These are phyloP conservation scores for Felis chaus DNA, from an alignment of 2,113 vertebrate species.

Conservation along the genomic window DNA sequence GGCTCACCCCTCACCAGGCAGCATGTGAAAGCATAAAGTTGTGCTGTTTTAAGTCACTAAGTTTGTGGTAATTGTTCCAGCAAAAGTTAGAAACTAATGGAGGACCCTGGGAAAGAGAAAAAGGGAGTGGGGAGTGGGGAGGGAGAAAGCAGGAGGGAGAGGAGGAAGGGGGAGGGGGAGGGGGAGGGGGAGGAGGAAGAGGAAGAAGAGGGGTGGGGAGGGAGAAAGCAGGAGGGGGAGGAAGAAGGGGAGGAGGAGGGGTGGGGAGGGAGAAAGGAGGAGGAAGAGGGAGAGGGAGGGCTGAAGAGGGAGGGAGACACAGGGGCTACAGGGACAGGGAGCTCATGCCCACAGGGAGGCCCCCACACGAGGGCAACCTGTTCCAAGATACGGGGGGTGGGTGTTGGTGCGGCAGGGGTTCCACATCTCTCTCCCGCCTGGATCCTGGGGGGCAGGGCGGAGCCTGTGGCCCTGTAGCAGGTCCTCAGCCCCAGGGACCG, in stretches of 20 bases:
- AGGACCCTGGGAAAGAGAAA: background rate
- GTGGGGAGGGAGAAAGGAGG: background rate
- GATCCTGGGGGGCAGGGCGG: background rate
- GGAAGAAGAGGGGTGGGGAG: background rate
- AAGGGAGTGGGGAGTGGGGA: background rate
- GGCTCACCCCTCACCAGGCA: background rate
- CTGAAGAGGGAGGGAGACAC: fast-evolving
- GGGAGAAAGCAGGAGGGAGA: background rate
- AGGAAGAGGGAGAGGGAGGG: background rate
- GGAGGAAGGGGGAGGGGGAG: too few species aligned
- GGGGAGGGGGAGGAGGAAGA: background rate
- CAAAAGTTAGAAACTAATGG: background rate
- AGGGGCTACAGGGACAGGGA: background rate
- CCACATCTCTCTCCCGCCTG: background rate
- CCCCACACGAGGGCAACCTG: background rate
- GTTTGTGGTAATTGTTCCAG: background rate
- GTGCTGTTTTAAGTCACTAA: background rate
- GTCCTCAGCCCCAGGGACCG: background rate
- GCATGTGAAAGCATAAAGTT: background rate
- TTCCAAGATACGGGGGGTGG: background rate
- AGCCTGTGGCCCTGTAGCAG: background rate
- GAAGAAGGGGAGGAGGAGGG: background rate
- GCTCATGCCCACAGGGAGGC: background rate
- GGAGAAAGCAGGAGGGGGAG: too few species aligned
- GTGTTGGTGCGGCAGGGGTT: fast-evolving